A percentile compares a stretch with the other conserved stretches of the same genome.
Conservation (phyloP, 1,140 invertebrate genomes). For the Drosophila asahinai region DNA sequence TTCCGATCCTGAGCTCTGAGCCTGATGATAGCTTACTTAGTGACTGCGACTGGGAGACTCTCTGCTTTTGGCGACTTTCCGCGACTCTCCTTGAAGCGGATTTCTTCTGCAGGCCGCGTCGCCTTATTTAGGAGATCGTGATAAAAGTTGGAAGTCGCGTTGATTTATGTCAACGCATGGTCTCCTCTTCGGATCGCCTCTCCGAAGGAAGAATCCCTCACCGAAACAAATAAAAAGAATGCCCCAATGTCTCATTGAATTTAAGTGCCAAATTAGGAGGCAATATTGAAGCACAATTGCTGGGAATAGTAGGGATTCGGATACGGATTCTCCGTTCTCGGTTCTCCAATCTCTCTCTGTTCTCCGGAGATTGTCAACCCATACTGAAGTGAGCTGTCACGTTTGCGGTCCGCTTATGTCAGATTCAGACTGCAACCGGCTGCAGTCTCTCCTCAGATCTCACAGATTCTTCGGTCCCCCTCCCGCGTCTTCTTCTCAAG, state of each 20-base stretch:
- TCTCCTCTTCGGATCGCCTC: conserved; percentile 9
- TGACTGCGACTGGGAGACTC: conserved; percentile 54
- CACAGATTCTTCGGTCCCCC: conserved; percentile 11
- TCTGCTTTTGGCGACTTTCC: neutral
- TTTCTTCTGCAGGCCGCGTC: conserved; percentile 71
- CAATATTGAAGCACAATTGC: conserved; percentile 77
- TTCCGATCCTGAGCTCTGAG: conserved; percentile 30
- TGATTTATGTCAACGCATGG: conserved; percentile 84
- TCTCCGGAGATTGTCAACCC: conserved; percentile 62
- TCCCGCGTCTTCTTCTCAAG: conserved; percentile 5
- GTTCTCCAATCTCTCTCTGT: neutral
- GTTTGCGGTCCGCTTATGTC: conserved; percentile 83
- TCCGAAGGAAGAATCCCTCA: conserved; percentile 18
- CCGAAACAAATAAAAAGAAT: conserved; percentile 24
- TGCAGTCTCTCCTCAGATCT: conserved; percentile 17
- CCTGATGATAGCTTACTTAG: conserved; percentile 85
- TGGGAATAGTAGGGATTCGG: conserved; percentile 12
- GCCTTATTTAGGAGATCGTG: conserved; percentile 85
- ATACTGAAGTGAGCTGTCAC: conserved; percentile 79
- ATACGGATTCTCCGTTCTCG: neutral
- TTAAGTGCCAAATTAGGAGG: conserved; percentile 81
- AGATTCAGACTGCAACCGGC: conserved; percentile 72
- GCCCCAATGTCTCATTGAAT: conserved; percentile 27
- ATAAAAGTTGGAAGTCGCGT: conserved; percentile 85
- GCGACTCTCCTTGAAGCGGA: conserved; percentile 69